Conservation (phyloP, 2,797 vertebrate species). For the Acrocephalus scirpaceus region DNA sequence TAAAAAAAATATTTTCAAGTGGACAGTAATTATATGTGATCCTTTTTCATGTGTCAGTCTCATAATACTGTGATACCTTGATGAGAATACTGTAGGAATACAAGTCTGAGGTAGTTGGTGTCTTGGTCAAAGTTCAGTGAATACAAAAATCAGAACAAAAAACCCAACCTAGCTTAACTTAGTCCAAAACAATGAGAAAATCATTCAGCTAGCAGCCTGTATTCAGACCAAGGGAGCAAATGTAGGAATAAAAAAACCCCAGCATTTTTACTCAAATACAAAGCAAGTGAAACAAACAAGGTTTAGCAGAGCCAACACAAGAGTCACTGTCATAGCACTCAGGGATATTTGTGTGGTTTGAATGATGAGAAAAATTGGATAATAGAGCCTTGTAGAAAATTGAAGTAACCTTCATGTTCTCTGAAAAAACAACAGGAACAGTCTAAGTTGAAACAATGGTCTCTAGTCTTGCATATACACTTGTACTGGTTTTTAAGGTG, state of each 20-base stretch:
- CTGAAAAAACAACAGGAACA: background rate
- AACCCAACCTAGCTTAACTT: background rate
- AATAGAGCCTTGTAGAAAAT: background rate
- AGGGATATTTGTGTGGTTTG: background rate
- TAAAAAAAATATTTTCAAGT: background rate
- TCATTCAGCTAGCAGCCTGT: background rate
- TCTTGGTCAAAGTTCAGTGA: background rate
- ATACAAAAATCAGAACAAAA: background rate
- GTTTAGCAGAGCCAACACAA: background rate
- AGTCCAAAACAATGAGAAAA: background rate
- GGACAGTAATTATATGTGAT: background rate
- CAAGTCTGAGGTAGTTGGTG: background rate
- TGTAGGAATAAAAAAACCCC: background rate
- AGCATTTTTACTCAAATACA: background rate
- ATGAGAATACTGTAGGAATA: background rate
- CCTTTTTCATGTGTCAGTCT: background rate
- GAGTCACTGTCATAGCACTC: background rate
- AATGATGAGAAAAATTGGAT: background rate
- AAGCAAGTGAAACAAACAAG: background rate
- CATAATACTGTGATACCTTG: background rate
- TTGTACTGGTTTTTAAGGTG: background rate
- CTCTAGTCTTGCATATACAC: background rate
- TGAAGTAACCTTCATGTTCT: background rate
- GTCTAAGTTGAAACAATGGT: background rate
- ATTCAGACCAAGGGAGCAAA: background rate